A percentile compares a stretch with the other conserved stretches of the same genome.
phyloP scores from a whole-genome alignment of 2,113 vertebrate genomes.

The Pipra filicauda region DNA sequence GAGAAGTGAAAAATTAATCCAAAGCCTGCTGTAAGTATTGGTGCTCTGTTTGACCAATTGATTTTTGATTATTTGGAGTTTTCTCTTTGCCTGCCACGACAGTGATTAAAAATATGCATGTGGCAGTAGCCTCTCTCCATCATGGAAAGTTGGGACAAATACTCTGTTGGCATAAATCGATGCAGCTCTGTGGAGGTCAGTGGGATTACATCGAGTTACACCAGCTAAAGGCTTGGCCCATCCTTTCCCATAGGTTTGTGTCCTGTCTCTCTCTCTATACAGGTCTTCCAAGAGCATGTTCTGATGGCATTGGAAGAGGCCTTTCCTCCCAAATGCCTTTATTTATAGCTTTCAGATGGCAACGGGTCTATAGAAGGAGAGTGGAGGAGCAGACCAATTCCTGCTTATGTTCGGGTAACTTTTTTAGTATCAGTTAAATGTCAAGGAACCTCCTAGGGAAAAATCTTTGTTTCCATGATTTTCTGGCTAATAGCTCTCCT shows the following conservation, averaged over 20 bases:
- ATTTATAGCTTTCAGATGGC: slow-evolving; percentile 40
- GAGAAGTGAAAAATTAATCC: slow-evolving; percentile 17
- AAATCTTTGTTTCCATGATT: not conserved
- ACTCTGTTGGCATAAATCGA: not conserved
- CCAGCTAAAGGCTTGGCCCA: not conserved
- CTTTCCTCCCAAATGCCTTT: slow-evolving; percentile 17
- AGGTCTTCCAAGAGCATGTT: not conserved
- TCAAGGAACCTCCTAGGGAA: not conserved
- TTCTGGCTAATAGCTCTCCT: not conserved
- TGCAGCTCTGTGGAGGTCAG: slow-evolving; percentile 6
- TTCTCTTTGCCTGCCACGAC: not conserved
- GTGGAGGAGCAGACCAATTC: not conserved
- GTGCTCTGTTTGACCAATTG: not conserved
- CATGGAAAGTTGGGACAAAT: slow-evolving; percentile 3
- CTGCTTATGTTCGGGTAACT: not conserved
- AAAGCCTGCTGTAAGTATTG: not conserved
- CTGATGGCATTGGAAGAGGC: not conserved
- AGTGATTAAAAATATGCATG: not conserved
- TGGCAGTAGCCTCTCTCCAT: not conserved
- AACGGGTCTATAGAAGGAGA: not conserved
- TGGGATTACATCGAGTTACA: not conserved
- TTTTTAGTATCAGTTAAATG: not conserved
- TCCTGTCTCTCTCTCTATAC: not conserved
- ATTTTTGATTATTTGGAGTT: not conserved
- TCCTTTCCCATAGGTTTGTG: not conserved